phyloP scores from a whole-genome alignment of 2,113 vertebrate genomes.

The Hystrix cristata region DNA sequence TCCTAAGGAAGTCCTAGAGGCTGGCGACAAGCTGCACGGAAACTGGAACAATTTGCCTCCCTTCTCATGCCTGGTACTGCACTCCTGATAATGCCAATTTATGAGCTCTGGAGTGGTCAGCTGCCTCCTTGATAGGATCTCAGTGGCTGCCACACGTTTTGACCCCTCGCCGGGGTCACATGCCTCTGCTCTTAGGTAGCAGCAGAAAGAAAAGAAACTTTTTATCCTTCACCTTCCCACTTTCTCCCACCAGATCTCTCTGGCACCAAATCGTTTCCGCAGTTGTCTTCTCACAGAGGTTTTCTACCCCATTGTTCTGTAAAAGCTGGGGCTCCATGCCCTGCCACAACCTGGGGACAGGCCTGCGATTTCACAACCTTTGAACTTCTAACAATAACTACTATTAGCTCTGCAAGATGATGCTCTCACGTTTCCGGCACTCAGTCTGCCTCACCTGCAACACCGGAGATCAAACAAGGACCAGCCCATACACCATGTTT shows the following conservation, averaged over 20 bases:
- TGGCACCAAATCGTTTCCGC: not conserved
- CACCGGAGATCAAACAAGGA: not conserved
- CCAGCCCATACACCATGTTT: not conserved
- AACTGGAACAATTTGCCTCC: conserved; percentile 91
- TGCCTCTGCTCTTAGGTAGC: not conserved
- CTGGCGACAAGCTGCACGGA: conserved; percentile 87
- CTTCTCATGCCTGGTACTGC: conserved; percentile 88
- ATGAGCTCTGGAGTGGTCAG: not conserved
- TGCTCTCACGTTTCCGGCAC: not conserved
- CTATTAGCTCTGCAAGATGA: not conserved
- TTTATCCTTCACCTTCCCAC: not conserved
- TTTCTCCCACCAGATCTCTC: not conserved
- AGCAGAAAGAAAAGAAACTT: not conserved
- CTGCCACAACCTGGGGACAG: not conserved
- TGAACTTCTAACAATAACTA: not conserved
- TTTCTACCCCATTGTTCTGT: not conserved
- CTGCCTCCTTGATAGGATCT: not conserved
- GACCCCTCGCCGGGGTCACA: not conserved
- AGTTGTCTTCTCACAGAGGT: not conserved
- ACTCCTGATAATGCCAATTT: not conserved
- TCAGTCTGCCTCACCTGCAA: not conserved
- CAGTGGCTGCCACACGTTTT: not conserved
- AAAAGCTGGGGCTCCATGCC: not conserved
- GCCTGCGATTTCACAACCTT: not conserved
- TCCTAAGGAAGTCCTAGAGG: conserved; percentile 93